Evolutionary conservation across 1,140 invertebrate species (phyloP), one percentile per base, ranked within the genome.

Genomic region (Bombus cullumanus): DNA sequence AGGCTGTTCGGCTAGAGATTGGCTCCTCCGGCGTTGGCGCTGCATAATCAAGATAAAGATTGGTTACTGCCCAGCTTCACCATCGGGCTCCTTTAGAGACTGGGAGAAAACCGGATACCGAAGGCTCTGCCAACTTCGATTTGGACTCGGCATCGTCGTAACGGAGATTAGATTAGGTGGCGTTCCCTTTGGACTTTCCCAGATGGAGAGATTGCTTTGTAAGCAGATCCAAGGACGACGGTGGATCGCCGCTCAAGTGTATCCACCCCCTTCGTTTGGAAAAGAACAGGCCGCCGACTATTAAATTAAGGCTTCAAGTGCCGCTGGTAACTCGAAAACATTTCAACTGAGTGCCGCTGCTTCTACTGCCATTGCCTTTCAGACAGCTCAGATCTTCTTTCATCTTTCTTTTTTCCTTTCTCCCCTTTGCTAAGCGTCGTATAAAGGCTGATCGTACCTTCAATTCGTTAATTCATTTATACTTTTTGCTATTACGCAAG

Each of bases 41-140:
- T 93, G 93, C 89, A 93, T 93, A 94, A 93, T 93, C 91, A 89
- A 92, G 93, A 93, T 93, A 91, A 93, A 92, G 90, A 91, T 91
- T 91, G 89, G 89, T 91, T 90, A 88, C 86, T 87, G 80, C 79
- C 86, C 86, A 66, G 78, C 73, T 88, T 81, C 86, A 81, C 80
- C 53, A 76, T 77, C 12, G 82, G 64, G 43, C 86, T 77, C 62
- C 47, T 78, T 69, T 57, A 84, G 76, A 88, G 68, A 81, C 83
- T 74, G 74, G 74, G 39, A 73, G 83, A 83, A 76, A 76, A 79
- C 86, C 59, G 72, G 82, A 71, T 78, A 75, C 80, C 72, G 41
- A 68, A 88, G 86, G 87, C 85, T 90, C 92, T 92, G 92, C 91
- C 93, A 92, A 94, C 87, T 93, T 94, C 92, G 92, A 94, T 94